A percentile compares a stretch with the other conserved stretches of the same genome.
These are phyloP conservation scores for Alectoris magna DNA, from an alignment of 2,797 vertebrate species.

Conservation along the genomic window DNA sequence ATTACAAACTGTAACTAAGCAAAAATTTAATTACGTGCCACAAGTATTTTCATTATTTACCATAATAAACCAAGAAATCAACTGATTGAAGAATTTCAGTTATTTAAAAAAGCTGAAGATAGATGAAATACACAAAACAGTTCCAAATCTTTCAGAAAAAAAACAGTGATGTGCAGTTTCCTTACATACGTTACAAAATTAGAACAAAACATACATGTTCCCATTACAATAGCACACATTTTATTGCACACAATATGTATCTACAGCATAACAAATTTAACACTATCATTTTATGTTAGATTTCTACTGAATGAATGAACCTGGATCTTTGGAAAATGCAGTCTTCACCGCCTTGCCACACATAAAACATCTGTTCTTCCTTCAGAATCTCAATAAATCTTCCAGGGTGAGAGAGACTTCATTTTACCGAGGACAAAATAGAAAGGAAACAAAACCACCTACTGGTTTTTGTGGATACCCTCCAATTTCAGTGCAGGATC, in stretches of 20 bases:
- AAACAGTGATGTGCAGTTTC: neutral
- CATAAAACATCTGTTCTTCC: neutral
- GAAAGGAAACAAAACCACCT: neutral
- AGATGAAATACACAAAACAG: neutral
- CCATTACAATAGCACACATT: neutral
- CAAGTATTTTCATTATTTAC: neutral
- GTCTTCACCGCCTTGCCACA: neutral
- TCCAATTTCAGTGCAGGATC: neutral
- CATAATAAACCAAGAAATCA: neutral
- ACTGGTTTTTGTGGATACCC: neutral
- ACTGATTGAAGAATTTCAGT: neutral
- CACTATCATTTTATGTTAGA: neutral
- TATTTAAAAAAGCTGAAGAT: conserved; percentile 4
- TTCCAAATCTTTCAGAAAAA: neutral
- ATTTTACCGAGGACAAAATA: neutral
- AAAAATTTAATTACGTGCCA: neutral
- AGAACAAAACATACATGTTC: neutral
- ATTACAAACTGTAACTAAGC: neutral
- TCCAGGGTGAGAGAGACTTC: neutral
- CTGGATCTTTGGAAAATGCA: neutral
- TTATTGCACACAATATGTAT: neutral
- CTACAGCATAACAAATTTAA: neutral
- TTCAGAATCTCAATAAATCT: conserved; percentile 1
- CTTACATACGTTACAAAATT: neutral
- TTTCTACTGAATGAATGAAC: conserved; percentile 15